These are phyloP conservation scores for Mesochorus sp. DNA, from an alignment of 2,888 invertebrate species.

Conservation along the genomic window DNA sequence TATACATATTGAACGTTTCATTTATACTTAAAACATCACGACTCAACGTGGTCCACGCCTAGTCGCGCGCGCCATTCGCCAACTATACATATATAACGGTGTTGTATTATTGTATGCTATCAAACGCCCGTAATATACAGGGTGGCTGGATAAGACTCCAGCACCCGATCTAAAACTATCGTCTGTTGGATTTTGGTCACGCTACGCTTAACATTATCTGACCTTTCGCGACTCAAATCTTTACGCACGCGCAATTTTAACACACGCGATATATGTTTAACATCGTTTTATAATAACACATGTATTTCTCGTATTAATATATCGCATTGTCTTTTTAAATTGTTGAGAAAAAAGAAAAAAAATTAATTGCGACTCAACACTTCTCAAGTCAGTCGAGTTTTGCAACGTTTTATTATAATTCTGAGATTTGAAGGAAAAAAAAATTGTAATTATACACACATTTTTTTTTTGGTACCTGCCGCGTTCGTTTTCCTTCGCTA, in stretches of 20 bases:
- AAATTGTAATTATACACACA: too few relatives aligned
- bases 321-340: too few relatives aligned
- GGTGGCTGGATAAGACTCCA: constrained; percentile 33
- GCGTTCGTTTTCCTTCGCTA: too few relatives aligned
- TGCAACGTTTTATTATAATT: too few relatives aligned
- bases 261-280: constrained; percentile 36
- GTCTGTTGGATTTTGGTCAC: constrained; percentile 56
- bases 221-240: constrained; percentile 56
- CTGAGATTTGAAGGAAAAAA: too few relatives aligned
- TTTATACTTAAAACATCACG: neutral
- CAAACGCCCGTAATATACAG: constrained; percentile 41
- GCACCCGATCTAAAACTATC: constrained; percentile 20
- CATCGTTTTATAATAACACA: too few relatives aligned
- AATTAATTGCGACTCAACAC: too few relatives aligned
- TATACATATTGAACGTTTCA: constrained; percentile 16
- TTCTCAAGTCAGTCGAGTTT: too few relatives aligned
- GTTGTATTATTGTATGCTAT: constrained; percentile 18
- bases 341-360: too few relatives aligned
- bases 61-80: constrained; percentile 71
- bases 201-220: constrained; percentile 52
- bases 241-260: constrained; percentile 26
- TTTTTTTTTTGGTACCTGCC: too few relatives aligned
- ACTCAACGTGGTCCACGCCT: constrained; percentile 71
- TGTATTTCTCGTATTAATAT: too few relatives aligned
- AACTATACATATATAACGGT: neutral